Percentiles rank a stretch among this genome's conserved stretches.
Evolutionary conservation across 2,113 vertebrate species (phyloP).

Genomic region (Albula goreensis): DNA sequence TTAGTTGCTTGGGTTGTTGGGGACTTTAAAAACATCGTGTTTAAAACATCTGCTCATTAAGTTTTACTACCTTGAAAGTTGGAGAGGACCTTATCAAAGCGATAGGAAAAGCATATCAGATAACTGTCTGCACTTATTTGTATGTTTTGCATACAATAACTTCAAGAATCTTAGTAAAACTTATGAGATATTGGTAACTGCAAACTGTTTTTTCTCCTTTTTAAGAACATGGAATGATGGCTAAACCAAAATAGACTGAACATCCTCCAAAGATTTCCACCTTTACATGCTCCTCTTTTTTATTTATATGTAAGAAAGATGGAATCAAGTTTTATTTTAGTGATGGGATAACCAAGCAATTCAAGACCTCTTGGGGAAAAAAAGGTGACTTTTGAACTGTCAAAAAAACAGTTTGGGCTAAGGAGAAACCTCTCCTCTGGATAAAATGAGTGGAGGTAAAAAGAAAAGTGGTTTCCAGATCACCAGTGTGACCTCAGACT

Average conservation of each 20-base stretch:
- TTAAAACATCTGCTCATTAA: not conserved
- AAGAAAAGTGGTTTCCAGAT: constrained; percentile 87
- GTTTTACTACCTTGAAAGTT: not conserved
- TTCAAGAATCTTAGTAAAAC: not conserved
- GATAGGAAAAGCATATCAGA: not conserved
- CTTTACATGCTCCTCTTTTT: not conserved
- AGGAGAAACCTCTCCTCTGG: not conserved
- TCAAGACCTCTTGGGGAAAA: not conserved
- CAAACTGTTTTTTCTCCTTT: not conserved
- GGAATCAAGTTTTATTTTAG: not conserved
- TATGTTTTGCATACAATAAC: not conserved
- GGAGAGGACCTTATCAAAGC: not conserved
- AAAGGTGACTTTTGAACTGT: not conserved
- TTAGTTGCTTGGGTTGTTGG: not conserved
- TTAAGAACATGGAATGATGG: not conserved
- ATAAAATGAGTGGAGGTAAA: constrained; percentile 74
- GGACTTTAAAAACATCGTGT: not conserved
- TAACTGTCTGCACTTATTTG: not conserved
- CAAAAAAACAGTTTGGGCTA: not conserved
- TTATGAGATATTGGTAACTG: not conserved
- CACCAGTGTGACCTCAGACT: constrained; percentile 83
- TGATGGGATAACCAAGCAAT: not conserved
- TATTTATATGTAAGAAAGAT: not conserved
- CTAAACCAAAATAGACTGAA: not conserved
- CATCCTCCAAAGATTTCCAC: not conserved